Percentiles rank a stretch among this genome's conserved stretches.
Evolutionary conservation across 2,888 invertebrate genomes (phyloP).

Genomic region (Pyrrhia umbra): DNA sequence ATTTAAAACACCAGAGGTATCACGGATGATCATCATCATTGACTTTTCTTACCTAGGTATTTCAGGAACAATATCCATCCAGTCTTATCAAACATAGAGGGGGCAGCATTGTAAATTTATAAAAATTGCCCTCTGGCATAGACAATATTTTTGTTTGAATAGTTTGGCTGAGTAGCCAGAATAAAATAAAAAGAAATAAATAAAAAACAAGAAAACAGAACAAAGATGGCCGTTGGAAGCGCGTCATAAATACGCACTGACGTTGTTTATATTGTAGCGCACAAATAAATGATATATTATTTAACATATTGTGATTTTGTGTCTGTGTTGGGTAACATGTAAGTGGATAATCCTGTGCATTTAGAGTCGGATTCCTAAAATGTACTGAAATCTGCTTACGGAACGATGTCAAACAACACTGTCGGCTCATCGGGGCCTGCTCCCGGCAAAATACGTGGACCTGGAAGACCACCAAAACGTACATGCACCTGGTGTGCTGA

Average conservation of each 20-base stretch:
- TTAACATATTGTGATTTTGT: slow-evolving; percentile 52
- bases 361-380: slow-evolving; percentile 69
- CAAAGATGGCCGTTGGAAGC: slow-evolving; percentile 87
- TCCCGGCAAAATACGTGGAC: slow-evolving; percentile 91
- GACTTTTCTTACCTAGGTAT: too few relatives aligned
- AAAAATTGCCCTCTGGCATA: too few relatives aligned
- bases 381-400: slow-evolving; percentile 74
- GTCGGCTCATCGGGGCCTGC: slow-evolving; percentile 89
- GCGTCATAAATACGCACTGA: slow-evolving; percentile 88
- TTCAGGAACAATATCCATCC: too few relatives aligned
- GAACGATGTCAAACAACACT: slow-evolving; percentile 87
- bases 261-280: slow-evolving; percentile 87
- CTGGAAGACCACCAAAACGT: slow-evolving; percentile 95
- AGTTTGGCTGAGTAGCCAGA: neutral
- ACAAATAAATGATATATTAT: slow-evolving; percentile 66
- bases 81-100: too few relatives aligned
- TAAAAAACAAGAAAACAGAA: slow-evolving; percentile 50
- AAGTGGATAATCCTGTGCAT: slow-evolving; percentile 61
- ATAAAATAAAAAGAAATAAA: slow-evolving; percentile 44
- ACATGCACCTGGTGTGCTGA: slow-evolving; percentile 97
- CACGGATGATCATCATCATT: too few relatives aligned
- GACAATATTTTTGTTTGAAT: neutral
- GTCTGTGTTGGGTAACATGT: slow-evolving; percentile 73
- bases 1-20: too few relatives aligned
- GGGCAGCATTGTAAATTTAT: too few relatives aligned